A percentile compares a stretch with the other conserved stretches of the same genome.
Evolutionary conservation across 2,888 invertebrate genomes (phyloP).

Genomic region (Tribolium freemani): DNA sequence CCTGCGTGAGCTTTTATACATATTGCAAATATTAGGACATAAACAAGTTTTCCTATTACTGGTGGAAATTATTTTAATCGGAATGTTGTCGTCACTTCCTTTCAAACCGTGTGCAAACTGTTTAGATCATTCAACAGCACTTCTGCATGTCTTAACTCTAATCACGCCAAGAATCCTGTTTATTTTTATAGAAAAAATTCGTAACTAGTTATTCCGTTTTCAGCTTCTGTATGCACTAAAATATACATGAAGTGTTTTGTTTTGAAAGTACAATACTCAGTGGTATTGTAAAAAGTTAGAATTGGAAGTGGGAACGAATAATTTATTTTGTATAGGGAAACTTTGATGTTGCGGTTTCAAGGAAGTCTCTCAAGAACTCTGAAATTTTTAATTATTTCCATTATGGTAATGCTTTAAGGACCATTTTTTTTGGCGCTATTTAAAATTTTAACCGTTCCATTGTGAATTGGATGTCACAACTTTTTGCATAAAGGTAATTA

Average conservation of each 20-base stretch:
- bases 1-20: too few relatives aligned
- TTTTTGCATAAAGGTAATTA: background rate
- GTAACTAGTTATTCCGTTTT: background rate
- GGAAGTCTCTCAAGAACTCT: background rate
- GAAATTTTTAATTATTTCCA: constrained; percentile 12
- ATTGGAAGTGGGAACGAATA: constrained; percentile 14
- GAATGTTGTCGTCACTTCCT: background rate
- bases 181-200: background rate
- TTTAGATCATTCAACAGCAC: background rate
- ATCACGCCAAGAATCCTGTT: background rate
- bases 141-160: background rate
- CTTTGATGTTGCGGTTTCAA: constrained; percentile 7
- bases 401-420: background rate
- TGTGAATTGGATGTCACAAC: background rate
- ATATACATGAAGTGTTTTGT: constrained; percentile 2
- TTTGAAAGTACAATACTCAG: constrained; percentile 11
- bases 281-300: constrained; percentile 17
- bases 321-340: constrained; percentile 18
- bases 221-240: background rate
- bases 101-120: background rate
- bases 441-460: background rate
- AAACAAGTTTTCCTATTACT: too few relatives aligned
- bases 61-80: background rate
- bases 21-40: too few relatives aligned
- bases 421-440: background rate